Conservation (phyloP, 2,113 vertebrate species). For the Rutilus rutilus region DNA sequence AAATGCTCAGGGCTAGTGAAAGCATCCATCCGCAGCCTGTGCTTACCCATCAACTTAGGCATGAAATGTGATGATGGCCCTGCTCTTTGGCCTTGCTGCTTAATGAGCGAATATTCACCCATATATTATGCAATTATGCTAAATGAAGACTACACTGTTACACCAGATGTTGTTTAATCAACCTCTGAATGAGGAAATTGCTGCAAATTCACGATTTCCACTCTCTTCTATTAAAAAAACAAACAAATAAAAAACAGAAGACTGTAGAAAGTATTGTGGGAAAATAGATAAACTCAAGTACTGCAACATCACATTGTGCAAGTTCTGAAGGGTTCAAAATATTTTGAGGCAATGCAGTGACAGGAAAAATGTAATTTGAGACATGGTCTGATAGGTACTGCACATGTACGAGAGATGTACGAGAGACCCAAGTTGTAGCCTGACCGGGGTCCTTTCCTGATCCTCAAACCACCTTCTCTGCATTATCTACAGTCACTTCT, state of each 20-base stretch:
- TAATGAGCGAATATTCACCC: slow-evolving; percentile 17
- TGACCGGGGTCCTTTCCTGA: too few species aligned
- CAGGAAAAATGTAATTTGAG: background rate
- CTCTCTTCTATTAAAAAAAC: slow-evolving; percentile 58
- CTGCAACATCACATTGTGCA: background rate
- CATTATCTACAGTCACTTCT: too few species aligned
- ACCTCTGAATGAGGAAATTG: slow-evolving; percentile 62
- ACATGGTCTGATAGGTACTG: too few species aligned
- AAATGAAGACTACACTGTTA: slow-evolving; percentile 54
- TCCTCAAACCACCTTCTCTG: too few species aligned
- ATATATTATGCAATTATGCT: slow-evolving; percentile 69
- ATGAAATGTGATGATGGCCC: slow-evolving; percentile 50
- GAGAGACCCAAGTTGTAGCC: too few species aligned
- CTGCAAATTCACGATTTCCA: slow-evolving; percentile 62
- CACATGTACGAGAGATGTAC: too few species aligned
- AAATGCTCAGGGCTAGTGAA: slow-evolving; percentile 56
- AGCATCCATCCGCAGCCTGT: slow-evolving; percentile 58
- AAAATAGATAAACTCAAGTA: background rate
- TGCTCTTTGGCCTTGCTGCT: slow-evolving; percentile 51
- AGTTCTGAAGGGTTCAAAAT: background rate
- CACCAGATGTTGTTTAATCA: slow-evolving; percentile 74
- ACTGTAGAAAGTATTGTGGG: background rate
- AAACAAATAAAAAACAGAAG: too few species aligned
- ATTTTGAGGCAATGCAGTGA: background rate
- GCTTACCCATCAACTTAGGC: slow-evolving; percentile 20